Base-by-base conservation (phyloP, 2,113 vertebrate genomes). In the Cyrtonyx montezumae region DNA sequence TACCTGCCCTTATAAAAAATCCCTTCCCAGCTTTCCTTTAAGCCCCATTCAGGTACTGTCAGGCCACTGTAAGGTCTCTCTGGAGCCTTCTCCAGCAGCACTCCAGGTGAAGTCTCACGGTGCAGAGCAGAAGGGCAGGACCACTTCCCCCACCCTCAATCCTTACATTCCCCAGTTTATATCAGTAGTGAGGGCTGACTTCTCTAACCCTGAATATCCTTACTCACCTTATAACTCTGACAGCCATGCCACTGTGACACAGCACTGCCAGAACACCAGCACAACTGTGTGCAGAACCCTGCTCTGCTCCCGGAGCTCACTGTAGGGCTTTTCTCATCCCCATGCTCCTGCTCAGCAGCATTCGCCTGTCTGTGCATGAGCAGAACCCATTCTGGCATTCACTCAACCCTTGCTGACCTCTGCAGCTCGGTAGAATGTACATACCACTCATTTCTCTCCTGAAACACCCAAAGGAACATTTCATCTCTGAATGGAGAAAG, bases 291-390 rank as follows among this genome's bases (percentile, higher is more conserved):
- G 36, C 61, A 40, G 18, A 21, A 15, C 4, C 30, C 68, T 14
- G 32, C 32, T 30, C 4, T 84, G 23, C 20, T 20, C 49, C 25
- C 58, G 82, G 21, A 65, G 11, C 6, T 73, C 23, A 2, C n/a
- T 43, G 37, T 58, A 25, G 14, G 6, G 36, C 37, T 70, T 37
- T 21, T 43, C 19, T 16, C 36, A 11, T 9, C 9, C 13, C 3
- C 8, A 2, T 2, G 0, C 48, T 62, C 55, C 55, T 63, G 46
- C 4, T 66, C 18, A 46, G 14, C 23, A 36, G 9, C 11, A 13
- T 55, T 42, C 34, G 12, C 28, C 59, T 11, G 5, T 4, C 61
- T 36, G 5, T 11, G n/a, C 59, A 15, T 0, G 1, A 68, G 42
- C 15, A 75, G 10, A 26, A 79, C 4, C 9, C 25, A 68, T 2